Evolutionary conservation across 2,113 vertebrate genomes (phyloP).

Genomic region (Halichoerus grypus): DNA sequence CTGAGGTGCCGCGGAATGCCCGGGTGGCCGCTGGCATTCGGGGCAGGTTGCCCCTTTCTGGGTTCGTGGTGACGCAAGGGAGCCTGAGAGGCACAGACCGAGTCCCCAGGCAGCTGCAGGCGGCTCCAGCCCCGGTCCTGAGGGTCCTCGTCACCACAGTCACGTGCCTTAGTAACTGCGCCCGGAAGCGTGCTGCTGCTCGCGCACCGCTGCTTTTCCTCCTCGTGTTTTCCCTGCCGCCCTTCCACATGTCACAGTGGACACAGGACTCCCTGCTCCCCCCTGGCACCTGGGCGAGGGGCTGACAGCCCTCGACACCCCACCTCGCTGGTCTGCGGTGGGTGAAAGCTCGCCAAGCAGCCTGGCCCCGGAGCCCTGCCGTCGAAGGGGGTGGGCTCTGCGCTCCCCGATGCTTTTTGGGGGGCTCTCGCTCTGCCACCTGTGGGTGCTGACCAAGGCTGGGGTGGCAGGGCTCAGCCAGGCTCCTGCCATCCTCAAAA

Average conservation of each 20-base stretch:
- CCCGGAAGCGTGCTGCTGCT: slow-evolving; percentile 70
- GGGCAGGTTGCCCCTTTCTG: slow-evolving; percentile 50
- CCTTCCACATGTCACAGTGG: neutral
- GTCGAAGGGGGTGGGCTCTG: neutral
- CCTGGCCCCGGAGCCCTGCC: neutral
- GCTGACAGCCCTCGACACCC: neutral
- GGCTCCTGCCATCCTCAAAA: neutral
- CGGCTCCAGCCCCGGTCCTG: slow-evolving; percentile 62
- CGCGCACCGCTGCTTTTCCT: slow-evolving; percentile 41
- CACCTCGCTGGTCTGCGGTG: neutral
- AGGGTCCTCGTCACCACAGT: slow-evolving; percentile 67
- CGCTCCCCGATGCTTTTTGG: neutral
- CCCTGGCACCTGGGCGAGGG: neutral
- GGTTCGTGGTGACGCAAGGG: slow-evolving; percentile 61
- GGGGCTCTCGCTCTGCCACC: too few species aligned
- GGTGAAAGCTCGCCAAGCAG: neutral
- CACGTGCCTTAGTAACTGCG: slow-evolving; percentile 82
- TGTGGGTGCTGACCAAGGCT: neutral
- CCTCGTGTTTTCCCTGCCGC: neutral
- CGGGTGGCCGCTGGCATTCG: slow-evolving; percentile 27
- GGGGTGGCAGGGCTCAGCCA: neutral
- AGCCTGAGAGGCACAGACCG: slow-evolving; percentile 12
- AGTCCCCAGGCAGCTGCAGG: slow-evolving; percentile 68
- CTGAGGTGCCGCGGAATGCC: neutral
- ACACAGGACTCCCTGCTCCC: neutral